A percentile compares a stretch with the other conserved stretches of the same genome.
These are phyloP conservation scores for Gastrophysa polygoni DNA, from an alignment of 2,888 invertebrate species.

Conservation along the genomic window DNA sequence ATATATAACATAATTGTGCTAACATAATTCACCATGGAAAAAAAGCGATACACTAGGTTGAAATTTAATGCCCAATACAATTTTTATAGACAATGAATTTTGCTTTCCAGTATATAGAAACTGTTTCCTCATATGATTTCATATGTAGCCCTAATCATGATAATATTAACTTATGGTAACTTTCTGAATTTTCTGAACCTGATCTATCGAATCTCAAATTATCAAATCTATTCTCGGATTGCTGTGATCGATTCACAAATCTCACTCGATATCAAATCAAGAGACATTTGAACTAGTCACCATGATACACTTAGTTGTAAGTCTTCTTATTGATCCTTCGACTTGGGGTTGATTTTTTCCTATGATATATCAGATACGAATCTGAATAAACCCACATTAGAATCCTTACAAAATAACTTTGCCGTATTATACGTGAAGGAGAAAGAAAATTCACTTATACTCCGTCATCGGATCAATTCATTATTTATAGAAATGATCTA, in stretches of 20 bases:
- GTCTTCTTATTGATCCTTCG: constrained; percentile 47
- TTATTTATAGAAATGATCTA: constrained; percentile 10
- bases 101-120: too few species aligned
- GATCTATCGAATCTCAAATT: too few species aligned
- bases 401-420: constrained; percentile 34
- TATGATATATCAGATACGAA: constrained; percentile 48
- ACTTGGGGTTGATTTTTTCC: constrained; percentile 50
- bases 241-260: background rate
- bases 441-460: constrained; percentile 28
- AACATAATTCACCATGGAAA: too few species aligned
- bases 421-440: constrained; percentile 21
- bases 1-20: too few species aligned
- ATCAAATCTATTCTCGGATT: background rate
- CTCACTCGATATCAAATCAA: background rate
- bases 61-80: too few species aligned
- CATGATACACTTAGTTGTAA: constrained; percentile 34
- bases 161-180: too few species aligned
- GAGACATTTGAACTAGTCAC: background rate
- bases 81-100: too few species aligned
- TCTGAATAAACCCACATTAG: constrained; percentile 39
- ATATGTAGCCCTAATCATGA: too few species aligned
- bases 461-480: constrained; percentile 5
- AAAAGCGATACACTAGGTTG: too few species aligned
- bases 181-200: too few species aligned
- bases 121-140: too few species aligned